Percentiles rank a stretch among this genome's conserved stretches.
Conservation (phyloP, 2,113 vertebrate genomes). For the Dipodomys stephensi region DNA sequence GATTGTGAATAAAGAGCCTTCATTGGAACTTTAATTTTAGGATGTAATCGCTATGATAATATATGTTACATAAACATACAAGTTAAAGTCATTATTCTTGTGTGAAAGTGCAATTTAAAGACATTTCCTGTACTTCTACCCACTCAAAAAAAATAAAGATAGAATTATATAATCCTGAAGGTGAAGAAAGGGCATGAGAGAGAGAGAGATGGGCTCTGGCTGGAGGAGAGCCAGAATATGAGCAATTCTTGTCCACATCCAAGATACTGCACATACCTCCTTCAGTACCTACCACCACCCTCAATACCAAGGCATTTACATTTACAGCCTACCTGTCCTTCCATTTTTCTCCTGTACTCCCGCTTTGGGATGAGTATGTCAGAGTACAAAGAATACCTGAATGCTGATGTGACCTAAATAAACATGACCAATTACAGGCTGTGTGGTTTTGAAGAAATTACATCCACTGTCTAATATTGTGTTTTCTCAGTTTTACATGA, state of each 20-base stretch:
- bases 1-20: background rate
- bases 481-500: background rate
- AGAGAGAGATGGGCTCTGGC: background rate
- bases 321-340: background rate
- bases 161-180: conserved; percentile 14
- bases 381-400: background rate
- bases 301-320: background rate
- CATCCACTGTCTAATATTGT: background rate
- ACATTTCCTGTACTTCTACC: conserved; percentile 13
- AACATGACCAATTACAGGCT: background rate
- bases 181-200: background rate
- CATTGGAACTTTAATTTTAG: conserved; percentile 50
- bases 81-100: conserved; percentile 51
- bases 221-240: background rate
- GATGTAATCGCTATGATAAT: conserved; percentile 40
- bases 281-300: background rate
- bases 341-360: background rate
- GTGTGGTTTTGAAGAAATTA: background rate
- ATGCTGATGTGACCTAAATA: background rate
- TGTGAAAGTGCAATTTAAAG: conserved; percentile 21
- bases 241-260: background rate
- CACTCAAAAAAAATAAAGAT: background rate
- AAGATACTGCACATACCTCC: background rate
- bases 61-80: conserved; percentile 39
- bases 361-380: background rate